Conservation (phyloP, 2,888 invertebrate genomes). For the Chorisops tibialis region DNA sequence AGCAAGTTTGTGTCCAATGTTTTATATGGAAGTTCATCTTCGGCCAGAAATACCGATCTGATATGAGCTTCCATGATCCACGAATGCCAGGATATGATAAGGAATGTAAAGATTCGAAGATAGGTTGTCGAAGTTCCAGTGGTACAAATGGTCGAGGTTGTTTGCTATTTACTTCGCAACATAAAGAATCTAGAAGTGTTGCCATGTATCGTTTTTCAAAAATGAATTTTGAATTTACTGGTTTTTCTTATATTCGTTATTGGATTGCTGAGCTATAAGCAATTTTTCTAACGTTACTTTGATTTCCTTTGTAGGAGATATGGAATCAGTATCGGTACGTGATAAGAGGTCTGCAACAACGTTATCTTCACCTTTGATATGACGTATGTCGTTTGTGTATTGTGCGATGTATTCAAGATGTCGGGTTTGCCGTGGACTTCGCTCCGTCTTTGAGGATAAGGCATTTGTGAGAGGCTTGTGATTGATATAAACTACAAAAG, state of each 20-base stretch:
- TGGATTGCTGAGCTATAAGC: neutral
- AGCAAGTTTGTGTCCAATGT: conserved; percentile 6
- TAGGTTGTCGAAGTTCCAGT: neutral
- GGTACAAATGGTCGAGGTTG: conserved; percentile 10
- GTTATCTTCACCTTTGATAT: neutral
- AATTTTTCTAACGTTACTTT: neutral
- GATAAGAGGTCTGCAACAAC: neutral
- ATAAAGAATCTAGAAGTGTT: neutral
- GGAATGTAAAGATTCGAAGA: neutral
- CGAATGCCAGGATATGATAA: conserved; percentile 9
- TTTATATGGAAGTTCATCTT: neutral
- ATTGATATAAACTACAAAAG: no score
- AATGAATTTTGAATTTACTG: neutral
- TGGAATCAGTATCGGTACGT: no score
- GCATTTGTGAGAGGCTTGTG: no score
- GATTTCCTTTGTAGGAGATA: no score
- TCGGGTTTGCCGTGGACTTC: neutral
- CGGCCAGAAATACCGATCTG: conserved; percentile 17
- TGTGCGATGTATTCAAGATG: neutral
- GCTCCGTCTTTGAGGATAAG: neutral
- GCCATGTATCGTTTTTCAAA: neutral
- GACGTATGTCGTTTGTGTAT: neutral
- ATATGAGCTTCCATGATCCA: neutral
- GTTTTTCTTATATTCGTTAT: neutral
- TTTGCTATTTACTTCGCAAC: neutral